Percentiles rank a stretch among this genome's conserved stretches.
These are phyloP conservation scores for Hydrotaea diabolus DNA, from an alignment of 2,888 invertebrate genomes.

Conservation along the genomic window DNA sequence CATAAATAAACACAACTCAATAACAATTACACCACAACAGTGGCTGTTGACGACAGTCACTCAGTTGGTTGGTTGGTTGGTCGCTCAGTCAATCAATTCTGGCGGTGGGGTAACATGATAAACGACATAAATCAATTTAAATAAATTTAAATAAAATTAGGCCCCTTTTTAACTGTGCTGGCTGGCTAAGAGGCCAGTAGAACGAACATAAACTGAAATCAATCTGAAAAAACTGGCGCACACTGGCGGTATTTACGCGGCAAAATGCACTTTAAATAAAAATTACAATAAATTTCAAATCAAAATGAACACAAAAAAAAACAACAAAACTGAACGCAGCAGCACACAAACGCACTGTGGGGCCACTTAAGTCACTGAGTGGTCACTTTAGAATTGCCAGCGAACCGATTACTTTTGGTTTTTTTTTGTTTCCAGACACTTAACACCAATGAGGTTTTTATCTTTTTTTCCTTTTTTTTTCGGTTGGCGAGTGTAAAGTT, in stretches of 20 bases:
- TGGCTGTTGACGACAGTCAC: too few relatives aligned
- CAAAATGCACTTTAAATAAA: conserved; percentile 58
- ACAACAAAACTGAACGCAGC: conserved; percentile 2
- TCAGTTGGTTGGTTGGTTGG: too few relatives aligned
- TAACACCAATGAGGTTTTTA: neutral
- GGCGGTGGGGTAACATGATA: conserved; percentile 58
- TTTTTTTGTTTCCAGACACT: conserved; percentile 43
- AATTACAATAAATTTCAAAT: conserved; percentile 57
- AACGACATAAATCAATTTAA: conserved; percentile 64
- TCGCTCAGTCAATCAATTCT: too few relatives aligned
- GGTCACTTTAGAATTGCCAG: too few relatives aligned
- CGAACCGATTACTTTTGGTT: conserved; percentile 34
- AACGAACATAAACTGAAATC: conserved; percentile 1
- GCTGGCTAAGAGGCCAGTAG: neutral
- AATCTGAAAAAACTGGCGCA: conserved; percentile 17
- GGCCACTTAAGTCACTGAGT: neutral
- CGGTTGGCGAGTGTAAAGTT: neutral
- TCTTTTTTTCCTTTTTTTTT: conserved; percentile 18
- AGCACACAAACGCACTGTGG: neutral
- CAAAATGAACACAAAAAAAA: conserved; percentile 41
- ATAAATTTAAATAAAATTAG: conserved; percentile 40
- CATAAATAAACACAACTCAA: conserved; percentile 51
- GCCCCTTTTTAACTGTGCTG: conserved; percentile 23
- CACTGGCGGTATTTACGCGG: conserved; percentile 51
- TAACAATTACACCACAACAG: conserved; percentile 54